Percentiles rank a stretch among this genome's conserved stretches.
phyloP scores from a whole-genome alignment of 2,888 invertebrate species.

The Willowsia nigromaculata region DNA sequence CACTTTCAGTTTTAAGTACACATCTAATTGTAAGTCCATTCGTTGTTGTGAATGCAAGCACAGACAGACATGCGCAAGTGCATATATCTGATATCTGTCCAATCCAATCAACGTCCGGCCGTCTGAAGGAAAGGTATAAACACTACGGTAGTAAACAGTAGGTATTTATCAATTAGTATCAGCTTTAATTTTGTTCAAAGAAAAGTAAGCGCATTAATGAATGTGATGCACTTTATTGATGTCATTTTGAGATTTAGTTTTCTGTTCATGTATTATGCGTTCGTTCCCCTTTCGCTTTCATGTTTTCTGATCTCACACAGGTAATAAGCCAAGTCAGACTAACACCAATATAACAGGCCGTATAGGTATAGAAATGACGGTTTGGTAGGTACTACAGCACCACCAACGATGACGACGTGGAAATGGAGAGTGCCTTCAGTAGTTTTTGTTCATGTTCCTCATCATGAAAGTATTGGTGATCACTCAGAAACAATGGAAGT shows the following conservation, averaged over 20 bases:
- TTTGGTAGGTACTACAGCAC: too few species aligned
- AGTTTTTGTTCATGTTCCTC: background rate
- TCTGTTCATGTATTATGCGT: background rate
- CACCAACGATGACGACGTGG: conserved; percentile 7
- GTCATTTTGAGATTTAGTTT: background rate
- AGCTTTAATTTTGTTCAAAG: background rate
- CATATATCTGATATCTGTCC: background rate
- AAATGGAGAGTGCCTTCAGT: background rate
- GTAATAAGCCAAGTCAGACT: background rate
- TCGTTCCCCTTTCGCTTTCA: conserved; percentile 27
- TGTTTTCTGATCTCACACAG: background rate
- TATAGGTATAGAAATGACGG: too few species aligned
- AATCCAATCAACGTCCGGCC: conserved; percentile 13
- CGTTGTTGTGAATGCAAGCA: background rate
- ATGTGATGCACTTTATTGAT: conserved; percentile 15
- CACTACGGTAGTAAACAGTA: conserved; percentile 4
- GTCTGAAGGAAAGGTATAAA: background rate
- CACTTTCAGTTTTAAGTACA: background rate
- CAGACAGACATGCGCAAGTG: background rate
- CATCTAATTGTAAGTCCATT: background rate
- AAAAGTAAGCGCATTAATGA: background rate
- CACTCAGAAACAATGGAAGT: conserved; percentile 11
- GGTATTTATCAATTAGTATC: conserved; percentile 35
- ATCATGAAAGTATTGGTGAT: conserved; percentile 36
- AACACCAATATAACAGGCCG: background rate